phyloP scores from a whole-genome alignment of 2,888 invertebrate genomes.

The Digitonthophagus gazella region DNA sequence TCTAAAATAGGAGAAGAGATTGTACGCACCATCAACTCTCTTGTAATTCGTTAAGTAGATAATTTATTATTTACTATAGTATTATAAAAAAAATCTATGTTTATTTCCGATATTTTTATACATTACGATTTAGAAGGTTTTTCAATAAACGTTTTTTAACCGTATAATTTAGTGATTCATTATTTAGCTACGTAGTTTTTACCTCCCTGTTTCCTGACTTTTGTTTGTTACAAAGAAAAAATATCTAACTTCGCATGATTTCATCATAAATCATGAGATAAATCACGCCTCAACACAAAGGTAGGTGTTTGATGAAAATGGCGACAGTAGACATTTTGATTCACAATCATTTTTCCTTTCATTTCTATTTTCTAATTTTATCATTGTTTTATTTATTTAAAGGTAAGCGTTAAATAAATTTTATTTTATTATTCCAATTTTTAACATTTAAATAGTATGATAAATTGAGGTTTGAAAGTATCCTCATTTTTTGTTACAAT shows the following conservation, averaged over 20 bases:
- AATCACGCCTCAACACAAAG: constrained; percentile 7
- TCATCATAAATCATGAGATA: constrained; percentile 7
- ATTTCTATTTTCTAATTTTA: constrained; percentile 5
- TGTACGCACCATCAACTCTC: background rate
- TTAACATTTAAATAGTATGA: too few relatives aligned
- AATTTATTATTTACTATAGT: background rate
- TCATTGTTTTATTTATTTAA: constrained; percentile 10
- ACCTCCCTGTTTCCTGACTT: constrained; percentile 2
- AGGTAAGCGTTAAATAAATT: too few relatives aligned
- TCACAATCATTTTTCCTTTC: background rate
- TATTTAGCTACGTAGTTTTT: constrained; percentile 24
- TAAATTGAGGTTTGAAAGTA: too few relatives aligned
- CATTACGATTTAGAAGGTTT: constrained; percentile 15
- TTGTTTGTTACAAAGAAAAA: constrained; percentile 5
- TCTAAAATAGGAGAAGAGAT: background rate
- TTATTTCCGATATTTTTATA: constrained; percentile 18
- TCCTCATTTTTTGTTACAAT: too few relatives aligned
- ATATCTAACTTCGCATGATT: constrained; percentile 1
- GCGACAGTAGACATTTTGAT: constrained; percentile 2
- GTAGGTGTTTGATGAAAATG: constrained; percentile 17
- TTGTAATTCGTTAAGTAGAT: background rate
- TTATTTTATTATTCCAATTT: too few relatives aligned
- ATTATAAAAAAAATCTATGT: constrained; percentile 1
- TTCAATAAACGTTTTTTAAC: constrained; percentile 29
- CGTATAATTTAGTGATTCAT: constrained; percentile 29